Evolutionary conservation across 2,113 vertebrate genomes (phyloP), one percentile per base, ranked within the genome.

Genomic region (Petromus typicus): DNA sequence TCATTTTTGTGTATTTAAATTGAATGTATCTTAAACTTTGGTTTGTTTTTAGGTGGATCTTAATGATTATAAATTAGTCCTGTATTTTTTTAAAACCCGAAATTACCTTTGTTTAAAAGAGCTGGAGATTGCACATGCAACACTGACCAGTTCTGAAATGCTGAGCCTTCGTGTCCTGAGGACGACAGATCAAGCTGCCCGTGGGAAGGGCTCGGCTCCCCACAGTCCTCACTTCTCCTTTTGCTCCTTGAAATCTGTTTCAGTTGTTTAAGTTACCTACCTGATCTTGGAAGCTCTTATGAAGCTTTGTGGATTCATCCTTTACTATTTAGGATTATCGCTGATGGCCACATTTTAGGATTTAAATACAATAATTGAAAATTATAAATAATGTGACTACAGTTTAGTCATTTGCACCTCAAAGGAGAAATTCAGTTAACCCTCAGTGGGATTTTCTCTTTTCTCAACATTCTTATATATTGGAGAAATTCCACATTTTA

Each of bases 331-430:
- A 76, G 8, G 14, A 45, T 89, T 87, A 45, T 81, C 61, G 80
- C 20, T 90, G 30, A 43, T 79, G 64, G 64, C 45, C 10, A 61
- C 22, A 37, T 80, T 91, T 89, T 76, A 81, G 85, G 30, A 25
- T 84, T 84, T 76, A 89, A 87, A 43, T 93, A 87, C 48, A 90
- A 63, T 86, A 90, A 86, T 48, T 92, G 51, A 81, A 95, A 90
- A 71, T 90, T 43, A 84, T 2, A 78, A 20, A 78, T 45, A 37
- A 30, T 89, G 30, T 82, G 64, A 83, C 48, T 89, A 8, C 66
- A 59, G 57, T 66, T 93, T 40, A 89, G 17, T 84, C 37, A 90
- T 56, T 86, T 95, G 56, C 61, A 27, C 22, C 13, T 94, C 20
- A 69, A 43, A 59, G 51, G 51, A 95, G 23, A 95, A 94, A 40